Conservation (phyloP, 2,113 vertebrate genomes). For the Seriola rivoliana region DNA sequence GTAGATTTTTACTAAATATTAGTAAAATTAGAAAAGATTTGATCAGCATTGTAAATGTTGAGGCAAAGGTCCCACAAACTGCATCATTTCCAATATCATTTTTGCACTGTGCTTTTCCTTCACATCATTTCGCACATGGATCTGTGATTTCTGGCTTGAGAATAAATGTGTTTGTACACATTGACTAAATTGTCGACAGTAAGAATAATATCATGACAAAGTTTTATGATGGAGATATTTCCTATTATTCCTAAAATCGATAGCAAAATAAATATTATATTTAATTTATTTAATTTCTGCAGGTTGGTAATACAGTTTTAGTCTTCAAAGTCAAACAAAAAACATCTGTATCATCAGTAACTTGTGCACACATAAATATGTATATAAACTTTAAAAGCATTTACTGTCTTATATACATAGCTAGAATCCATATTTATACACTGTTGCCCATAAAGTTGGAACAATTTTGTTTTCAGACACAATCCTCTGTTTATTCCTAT, state of each 20-base stretch:
- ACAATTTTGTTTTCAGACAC: too few relatives aligned
- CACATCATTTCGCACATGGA: too few relatives aligned
- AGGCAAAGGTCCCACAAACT: background rate
- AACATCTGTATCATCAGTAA: background rate
- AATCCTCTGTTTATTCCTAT: too few relatives aligned
- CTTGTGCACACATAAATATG: background rate
- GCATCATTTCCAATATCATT: too few relatives aligned
- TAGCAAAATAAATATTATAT: too few relatives aligned
- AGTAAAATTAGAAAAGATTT: background rate
- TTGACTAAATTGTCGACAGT: background rate
- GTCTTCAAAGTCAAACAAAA: background rate
- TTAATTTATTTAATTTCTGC: too few relatives aligned
- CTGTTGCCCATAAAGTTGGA: too few relatives aligned
- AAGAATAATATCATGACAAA: background rate
- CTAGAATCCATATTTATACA: too few relatives aligned
- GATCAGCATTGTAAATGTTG: background rate
- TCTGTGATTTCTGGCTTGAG: background rate
- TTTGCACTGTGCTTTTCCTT: too few relatives aligned
- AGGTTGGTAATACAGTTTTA: too few relatives aligned
- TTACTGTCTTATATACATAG: background rate
- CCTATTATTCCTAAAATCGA: background rate
- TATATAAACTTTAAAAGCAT: background rate
- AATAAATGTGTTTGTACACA: background rate
- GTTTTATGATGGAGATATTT: background rate
- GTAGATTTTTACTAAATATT: background rate